Conservation (phyloP, 2,113 vertebrate species). For the Mesocricetus auratus region DNA sequence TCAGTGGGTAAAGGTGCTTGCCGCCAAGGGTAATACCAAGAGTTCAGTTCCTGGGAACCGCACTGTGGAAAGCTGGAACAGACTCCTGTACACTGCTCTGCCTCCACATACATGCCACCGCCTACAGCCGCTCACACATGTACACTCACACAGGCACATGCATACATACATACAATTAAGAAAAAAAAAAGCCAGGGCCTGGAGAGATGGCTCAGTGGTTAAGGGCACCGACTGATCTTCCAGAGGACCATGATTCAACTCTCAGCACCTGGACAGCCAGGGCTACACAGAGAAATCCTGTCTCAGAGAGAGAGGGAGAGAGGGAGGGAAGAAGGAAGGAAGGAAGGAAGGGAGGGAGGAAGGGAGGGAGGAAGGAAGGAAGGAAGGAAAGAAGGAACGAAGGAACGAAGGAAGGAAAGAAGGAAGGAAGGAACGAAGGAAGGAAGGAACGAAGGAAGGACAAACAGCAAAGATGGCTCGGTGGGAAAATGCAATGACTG, state of each 20-base stretch:
- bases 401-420: no score
- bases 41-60: background rate
- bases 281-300: background rate
- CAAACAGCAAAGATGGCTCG: background rate
- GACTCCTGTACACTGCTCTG: background rate
- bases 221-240: no score
- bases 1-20: background rate
- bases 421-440: no score
- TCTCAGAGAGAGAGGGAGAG: background rate
- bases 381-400: no score
- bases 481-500: background rate
- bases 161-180: background rate
- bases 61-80: background rate
- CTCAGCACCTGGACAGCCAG: background rate
- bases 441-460: background rate
- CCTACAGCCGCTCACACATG: background rate
- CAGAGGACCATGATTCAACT: no score
- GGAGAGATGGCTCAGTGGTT: no score
- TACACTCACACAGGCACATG: background rate
- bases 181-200: background rate
- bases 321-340: no score
- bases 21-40: background rate
- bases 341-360: background rate
- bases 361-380: no score
- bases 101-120: background rate